Evolutionary conservation across 2,113 vertebrate species (phyloP).

Genomic region (Thermophis baileyi): DNA sequence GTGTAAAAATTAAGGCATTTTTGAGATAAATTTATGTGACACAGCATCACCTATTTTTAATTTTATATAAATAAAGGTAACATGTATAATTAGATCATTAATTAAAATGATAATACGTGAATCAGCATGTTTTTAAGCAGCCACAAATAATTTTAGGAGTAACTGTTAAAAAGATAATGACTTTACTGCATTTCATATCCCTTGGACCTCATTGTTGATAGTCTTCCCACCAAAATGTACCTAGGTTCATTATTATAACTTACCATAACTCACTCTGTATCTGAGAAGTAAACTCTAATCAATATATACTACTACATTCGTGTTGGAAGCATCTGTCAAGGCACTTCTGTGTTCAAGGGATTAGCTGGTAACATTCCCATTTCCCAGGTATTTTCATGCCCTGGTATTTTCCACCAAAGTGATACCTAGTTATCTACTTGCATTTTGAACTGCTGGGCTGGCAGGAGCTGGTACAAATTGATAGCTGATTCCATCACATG

Average conservation of each 20-base stretch:
- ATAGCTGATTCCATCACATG: background rate
- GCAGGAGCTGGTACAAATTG: background rate
- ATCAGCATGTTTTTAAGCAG: background rate
- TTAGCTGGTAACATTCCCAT: background rate
- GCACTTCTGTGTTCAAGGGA: background rate
- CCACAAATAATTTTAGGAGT: background rate
- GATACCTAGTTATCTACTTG: background rate
- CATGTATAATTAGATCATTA: background rate
- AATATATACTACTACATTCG: background rate
- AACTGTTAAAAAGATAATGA: background rate
- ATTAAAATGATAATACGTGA: background rate
- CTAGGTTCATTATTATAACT: background rate
- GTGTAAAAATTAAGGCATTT: background rate
- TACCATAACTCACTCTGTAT: background rate
- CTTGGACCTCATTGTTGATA: background rate
- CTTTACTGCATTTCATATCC: background rate
- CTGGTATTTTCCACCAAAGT: background rate
- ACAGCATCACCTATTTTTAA: background rate
- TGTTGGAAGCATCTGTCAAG: background rate
- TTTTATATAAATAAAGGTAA: background rate
- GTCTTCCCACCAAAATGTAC: background rate
- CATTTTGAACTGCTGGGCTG: background rate
- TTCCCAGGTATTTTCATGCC: background rate
- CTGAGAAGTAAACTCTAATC: background rate
- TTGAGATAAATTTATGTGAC: background rate